Conservation (phyloP, 2,888 invertebrate species). For the Ypsolopha sequella region DNA sequence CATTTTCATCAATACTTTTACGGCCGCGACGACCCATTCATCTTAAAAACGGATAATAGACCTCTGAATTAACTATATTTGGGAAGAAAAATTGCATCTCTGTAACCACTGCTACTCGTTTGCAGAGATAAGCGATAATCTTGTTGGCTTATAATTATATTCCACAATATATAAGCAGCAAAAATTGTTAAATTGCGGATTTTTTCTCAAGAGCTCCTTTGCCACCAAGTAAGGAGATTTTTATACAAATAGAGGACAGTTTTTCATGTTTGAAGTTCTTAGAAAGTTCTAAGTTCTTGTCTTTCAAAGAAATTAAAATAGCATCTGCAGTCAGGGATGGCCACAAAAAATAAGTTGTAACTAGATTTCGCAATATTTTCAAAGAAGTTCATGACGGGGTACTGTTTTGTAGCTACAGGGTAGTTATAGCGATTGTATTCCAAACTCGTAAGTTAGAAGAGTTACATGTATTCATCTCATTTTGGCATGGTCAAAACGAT, state of each 20-base stretch:
- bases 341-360: background rate
- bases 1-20: slow-evolving; percentile 4
- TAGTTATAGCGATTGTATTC: background rate
- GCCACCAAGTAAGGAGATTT: no score
- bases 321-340: background rate
- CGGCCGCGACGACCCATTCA: slow-evolving; percentile 3
- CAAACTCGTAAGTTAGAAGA: background rate
- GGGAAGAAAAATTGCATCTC: background rate
- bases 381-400: background rate
- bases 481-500: background rate
- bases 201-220: no score
- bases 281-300: no score
- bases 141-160: slow-evolving; percentile 1
- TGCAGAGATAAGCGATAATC: slow-evolving; percentile 2
- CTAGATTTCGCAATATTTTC: background rate
- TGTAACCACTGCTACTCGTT: background rate
- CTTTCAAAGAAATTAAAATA: background rate
- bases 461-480: background rate
- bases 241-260: no score
- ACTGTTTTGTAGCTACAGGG: background rate
- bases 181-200: no score
- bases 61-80: slow-evolving; percentile 2
- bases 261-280: no score
- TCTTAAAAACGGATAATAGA: slow-evolving; percentile 5
- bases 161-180: no score